Evolutionary conservation across 2,888 invertebrate genomes (phyloP).

Genomic region (Tiliacea aurago): DNA sequence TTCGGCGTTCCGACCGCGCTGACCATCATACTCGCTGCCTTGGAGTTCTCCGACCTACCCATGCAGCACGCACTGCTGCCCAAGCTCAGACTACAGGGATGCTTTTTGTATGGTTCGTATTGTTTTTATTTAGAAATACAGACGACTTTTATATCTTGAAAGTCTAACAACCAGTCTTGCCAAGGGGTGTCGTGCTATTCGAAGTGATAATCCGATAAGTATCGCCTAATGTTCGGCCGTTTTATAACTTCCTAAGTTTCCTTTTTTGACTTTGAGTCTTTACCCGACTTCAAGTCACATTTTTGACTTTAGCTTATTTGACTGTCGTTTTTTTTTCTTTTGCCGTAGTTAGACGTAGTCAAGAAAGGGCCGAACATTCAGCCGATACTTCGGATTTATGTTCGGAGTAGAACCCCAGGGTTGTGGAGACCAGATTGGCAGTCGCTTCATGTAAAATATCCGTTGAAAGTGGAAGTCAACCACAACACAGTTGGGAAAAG

Average conservation of each 20-base stretch:
- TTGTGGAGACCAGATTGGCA: neutral
- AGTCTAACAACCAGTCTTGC: neutral
- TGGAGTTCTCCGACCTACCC: conserved; percentile 82
- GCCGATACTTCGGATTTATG: too few species aligned
- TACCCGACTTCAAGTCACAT: too few species aligned
- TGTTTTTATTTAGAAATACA: neutral
- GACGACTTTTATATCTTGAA: neutral
- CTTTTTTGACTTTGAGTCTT: too few species aligned
- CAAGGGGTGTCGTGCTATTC: too few species aligned
- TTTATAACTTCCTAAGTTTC: too few species aligned
- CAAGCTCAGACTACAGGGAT: conserved; percentile 77
- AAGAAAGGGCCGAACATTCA: too few species aligned
- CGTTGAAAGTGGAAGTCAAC: neutral
- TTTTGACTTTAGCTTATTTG: too few species aligned
- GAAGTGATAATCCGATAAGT: too few species aligned
- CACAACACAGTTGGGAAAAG: neutral
- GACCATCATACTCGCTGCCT: conserved; percentile 75
- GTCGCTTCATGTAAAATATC: neutral
- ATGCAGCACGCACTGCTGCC: conserved; percentile 74
- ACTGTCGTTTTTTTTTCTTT: too few species aligned
- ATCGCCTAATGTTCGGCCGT: too few species aligned
- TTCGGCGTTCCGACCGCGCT: conserved; percentile 81
- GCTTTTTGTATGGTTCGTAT: conserved; percentile 80
- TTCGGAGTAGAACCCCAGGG: too few species aligned
- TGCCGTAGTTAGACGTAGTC: too few species aligned